A percentile compares a stretch with the other conserved stretches of the same genome.
These are phyloP conservation scores for Hemitrygon akajei DNA, from an alignment of 2,797 vertebrate genomes.

Conservation along the genomic window DNA sequence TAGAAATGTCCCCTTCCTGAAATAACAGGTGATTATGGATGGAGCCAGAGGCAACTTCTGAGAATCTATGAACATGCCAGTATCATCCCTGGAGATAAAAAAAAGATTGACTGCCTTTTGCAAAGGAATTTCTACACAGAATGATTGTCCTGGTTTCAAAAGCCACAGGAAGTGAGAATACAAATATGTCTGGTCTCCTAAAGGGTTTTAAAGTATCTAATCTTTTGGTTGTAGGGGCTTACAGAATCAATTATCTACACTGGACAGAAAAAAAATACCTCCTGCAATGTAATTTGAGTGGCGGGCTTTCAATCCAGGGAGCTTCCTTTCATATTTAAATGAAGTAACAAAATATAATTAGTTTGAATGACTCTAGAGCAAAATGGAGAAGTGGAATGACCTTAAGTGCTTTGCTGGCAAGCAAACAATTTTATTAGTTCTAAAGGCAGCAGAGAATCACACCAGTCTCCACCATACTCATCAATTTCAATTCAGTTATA, in stretches of 20 bases:
- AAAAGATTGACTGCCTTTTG: too few relatives aligned
- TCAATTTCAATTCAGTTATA: background rate
- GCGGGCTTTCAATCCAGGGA: too few relatives aligned
- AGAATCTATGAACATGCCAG: background rate
- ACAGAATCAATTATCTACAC: background rate
- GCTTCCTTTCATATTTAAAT: background rate
- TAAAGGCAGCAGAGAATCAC: background rate
- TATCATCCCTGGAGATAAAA: too few relatives aligned
- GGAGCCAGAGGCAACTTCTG: background rate
- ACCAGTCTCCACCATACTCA: background rate
- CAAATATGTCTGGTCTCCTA: background rate
- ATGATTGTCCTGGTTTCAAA: too few relatives aligned
- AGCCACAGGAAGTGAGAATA: background rate
- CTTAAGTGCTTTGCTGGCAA: background rate
- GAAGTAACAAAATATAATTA: background rate
- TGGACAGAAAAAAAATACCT: background rate
- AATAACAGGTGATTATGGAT: background rate
- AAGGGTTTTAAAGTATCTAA: background rate
- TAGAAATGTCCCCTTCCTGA: background rate
- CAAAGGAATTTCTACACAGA: background rate
- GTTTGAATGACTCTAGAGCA: background rate
- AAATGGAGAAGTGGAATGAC: background rate
- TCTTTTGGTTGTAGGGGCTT: background rate
- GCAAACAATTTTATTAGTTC: background rate
- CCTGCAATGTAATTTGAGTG: background rate